Percentiles rank a stretch among this genome's conserved stretches.
phyloP scores from a whole-genome alignment of 1,140 invertebrate genomes.

The Tribolium madens region DNA sequence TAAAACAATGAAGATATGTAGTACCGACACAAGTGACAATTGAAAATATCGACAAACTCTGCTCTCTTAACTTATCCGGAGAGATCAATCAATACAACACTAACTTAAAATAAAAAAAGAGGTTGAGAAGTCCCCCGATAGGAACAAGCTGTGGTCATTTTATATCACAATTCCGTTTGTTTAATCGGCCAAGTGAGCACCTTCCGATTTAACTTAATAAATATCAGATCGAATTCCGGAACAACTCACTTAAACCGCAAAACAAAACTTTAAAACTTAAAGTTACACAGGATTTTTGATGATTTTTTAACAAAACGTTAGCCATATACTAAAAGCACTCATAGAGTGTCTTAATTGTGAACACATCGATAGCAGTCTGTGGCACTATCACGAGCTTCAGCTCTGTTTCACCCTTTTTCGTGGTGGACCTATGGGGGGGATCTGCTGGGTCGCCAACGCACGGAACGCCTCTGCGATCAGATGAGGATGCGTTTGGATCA shows the following conservation, averaged over 20 bases:
- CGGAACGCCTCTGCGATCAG: slow-evolving; percentile 98
- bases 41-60: slow-evolving; percentile 37
- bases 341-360: slow-evolving; percentile 53
- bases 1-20: slow-evolving; percentile 2
- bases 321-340: slow-evolving; percentile 54
- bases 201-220: slow-evolving; percentile 6
- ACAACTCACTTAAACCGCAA: slow-evolving; percentile 32
- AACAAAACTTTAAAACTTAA: slow-evolving; percentile 38
- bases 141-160: slow-evolving; percentile 64
- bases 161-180: slow-evolving; percentile 63
- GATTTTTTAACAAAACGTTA: slow-evolving; percentile 43
- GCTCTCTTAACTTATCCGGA: slow-evolving; percentile 58
- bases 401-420: slow-evolving; percentile 93
- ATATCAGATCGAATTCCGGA: slow-evolving; percentile 20
- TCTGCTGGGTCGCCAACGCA: slow-evolving; percentile 97
- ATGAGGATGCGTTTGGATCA: slow-evolving; percentile 97
- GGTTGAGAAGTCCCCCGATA: slow-evolving; percentile 61
- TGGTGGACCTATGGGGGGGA: slow-evolving; percentile 95
- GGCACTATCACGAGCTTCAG: slow-evolving; percentile 70
- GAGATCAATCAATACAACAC: slow-evolving; percentile 61
- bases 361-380: slow-evolving; percentile 59
- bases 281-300: slow-evolving; percentile 44
- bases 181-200: slow-evolving; percentile 54
- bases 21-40: slow-evolving; percentile 24
- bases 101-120: slow-evolving; percentile 57